These are phyloP conservation scores for Dryobota labecula DNA, from an alignment of 2,888 invertebrate genomes.

Conservation along the genomic window DNA sequence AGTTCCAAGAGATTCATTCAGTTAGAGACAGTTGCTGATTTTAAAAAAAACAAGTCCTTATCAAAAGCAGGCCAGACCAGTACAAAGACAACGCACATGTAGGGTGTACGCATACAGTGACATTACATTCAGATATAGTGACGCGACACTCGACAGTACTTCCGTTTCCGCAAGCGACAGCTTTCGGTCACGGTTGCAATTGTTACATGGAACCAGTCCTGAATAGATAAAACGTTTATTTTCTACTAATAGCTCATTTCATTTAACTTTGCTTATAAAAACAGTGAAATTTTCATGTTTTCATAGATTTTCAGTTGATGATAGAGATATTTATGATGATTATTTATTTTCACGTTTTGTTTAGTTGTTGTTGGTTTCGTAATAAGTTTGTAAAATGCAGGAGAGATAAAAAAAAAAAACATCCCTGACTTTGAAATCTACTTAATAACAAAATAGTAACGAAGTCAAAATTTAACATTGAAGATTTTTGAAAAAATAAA, in stretches of 20 bases:
- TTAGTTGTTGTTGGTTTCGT: background rate
- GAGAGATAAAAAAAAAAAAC: too few species aligned
- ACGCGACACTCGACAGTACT: constrained; percentile 43
- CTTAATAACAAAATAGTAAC: too few species aligned
- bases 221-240: background rate
- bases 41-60: background rate
- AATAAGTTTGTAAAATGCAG: background rate
- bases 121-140: constrained; percentile 14
- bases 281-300: too few species aligned
- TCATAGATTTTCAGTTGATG: background rate
- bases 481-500: too few species aligned
- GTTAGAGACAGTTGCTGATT: background rate
- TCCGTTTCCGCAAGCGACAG: constrained; percentile 61
- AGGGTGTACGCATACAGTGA: constrained; percentile 1
- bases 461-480: too few species aligned
- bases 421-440: background rate
- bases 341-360: background rate
- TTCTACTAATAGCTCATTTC: background rate
- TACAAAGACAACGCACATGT: constrained; percentile 1
- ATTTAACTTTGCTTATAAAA: background rate
- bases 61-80: background rate
- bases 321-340: background rate
- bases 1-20: background rate
- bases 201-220: constrained; percentile 20
- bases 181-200: constrained; percentile 54